Base-by-base conservation (phyloP, 2,888 invertebrate species). In the Pachymerium ferrugineum region DNA sequence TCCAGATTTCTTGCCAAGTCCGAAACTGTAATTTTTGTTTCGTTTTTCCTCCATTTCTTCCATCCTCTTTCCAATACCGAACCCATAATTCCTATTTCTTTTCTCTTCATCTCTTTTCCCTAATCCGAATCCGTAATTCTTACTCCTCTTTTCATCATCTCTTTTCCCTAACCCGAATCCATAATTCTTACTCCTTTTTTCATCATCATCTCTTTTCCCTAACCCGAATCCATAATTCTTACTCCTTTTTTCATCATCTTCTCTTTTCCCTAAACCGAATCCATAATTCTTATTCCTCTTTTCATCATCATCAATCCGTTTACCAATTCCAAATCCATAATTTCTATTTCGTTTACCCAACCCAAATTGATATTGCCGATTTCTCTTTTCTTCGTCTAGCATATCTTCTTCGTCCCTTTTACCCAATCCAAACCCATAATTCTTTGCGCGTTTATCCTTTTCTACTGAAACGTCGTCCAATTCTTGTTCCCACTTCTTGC, bases 11-110 rank as follows among this genome's bases (percentile, higher is more conserved):
- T 70, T 70, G 22, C 71, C 71, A 4, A 71, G 38, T 19, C 71
- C 71, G 19, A 71, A 71, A 3, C 33, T 14, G n/a, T 71, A 71
- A 19, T 22, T 71, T 25, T 71, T 71, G 70, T 14, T 70, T 31
- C 70, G 12, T 19, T 70, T 70, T 12, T 38, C 71, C 4, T 38
- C 71, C 12, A 5, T 25, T 12, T 14, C 25, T 28, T 28, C 30
- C n/a, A n/a, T 16, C 29, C 70, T 28, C 31, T 70, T 70, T 29
- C 70, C 70, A n/a, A 70, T 28, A 5, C 70, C 70, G 29, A 70
- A 70, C n/a, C 28, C 22, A 29, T 30, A 70, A 16, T 31, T 70
- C 29, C 31, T 28, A 16, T n/a, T 25, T 28, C 71, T 1, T 28
- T 67, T 67, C 14, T 67, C 67, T 67, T 67, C 67, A 35, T 35